A percentile compares a stretch with the other conserved stretches of the same genome.
phyloP scores from a whole-genome alignment of 2,113 vertebrate genomes.

The Nyctereutes procyonoides region DNA sequence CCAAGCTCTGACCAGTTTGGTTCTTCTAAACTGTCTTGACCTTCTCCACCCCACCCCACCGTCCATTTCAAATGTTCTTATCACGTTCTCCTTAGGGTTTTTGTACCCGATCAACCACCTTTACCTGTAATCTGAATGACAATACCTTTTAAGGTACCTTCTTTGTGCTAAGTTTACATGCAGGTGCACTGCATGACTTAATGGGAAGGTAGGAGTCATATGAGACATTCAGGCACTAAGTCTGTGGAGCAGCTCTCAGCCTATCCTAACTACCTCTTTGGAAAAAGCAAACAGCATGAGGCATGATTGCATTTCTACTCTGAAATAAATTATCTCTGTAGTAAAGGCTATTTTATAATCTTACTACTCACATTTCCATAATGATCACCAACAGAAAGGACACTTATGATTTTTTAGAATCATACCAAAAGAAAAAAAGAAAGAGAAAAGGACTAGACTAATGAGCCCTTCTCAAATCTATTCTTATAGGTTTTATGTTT shows the following conservation, averaged over 20 bases:
- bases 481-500: background rate
- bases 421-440: background rate
- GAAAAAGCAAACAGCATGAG: background rate
- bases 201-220: background rate
- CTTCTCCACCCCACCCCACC: background rate
- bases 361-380: constrained; percentile 17
- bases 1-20: background rate
- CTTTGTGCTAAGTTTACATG: background rate
- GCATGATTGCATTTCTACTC: background rate
- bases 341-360: background rate
- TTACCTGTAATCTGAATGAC: background rate
- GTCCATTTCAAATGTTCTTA: background rate
- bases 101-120: background rate
- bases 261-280: background rate
- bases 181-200: background rate
- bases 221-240: background rate
- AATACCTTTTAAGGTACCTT: background rate
- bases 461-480: background rate
- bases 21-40: background rate
- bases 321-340: background rate
- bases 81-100: background rate
- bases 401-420: background rate
- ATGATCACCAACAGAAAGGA: background rate
- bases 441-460: background rate
- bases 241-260: background rate